Base-by-base conservation (phyloP, 2,113 vertebrate genomes). In the Cisticola juncidis region DNA sequence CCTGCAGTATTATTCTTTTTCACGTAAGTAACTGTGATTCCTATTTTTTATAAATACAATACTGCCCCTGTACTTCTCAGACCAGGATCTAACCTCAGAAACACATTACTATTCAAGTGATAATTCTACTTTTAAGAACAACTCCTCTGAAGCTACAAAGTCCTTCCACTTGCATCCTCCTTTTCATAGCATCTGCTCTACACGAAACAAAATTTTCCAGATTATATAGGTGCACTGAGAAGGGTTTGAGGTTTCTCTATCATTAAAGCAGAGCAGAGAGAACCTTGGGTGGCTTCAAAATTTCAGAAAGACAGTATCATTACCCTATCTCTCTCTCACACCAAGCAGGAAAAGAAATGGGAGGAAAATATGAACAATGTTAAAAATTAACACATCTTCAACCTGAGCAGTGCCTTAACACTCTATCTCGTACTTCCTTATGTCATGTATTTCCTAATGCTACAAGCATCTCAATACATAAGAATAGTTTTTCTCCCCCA, bases 401-500 rank as follows among this genome's bases (percentile, higher is more conserved):
- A 73, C 61, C 33, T 31, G 26, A 85, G 33, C 19, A 74, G 28
- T 66, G 19, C 28, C 56, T 48, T 62, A 65, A 57, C 15, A 29
- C 3, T 35, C 9, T 17, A 40, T 53, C 25, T 48, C 35, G 7
- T 18, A 35, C 5, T 47, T 82, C 25, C 35, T 61, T 44, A 48
- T 10, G 22, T 7, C 29, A 11, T 1, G 1, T 19, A 71, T 11
- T 81, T 66, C 45, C 74, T 56, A 57, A 64, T 1, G 4, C 42
- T 45, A 28, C 13, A 76, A 45, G 4, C 53, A 90, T 8, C 35
- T 40, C 31, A 57, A 23, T 10, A 61, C 3, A 1, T 4, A 70
- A 36, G 5, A 77, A 72, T 0, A 35, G 9, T 3, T 58, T 11
- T 5, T 4, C 5, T 22, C 11, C 11, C 9, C 5, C 7, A 9